phyloP scores from a whole-genome alignment of 2,113 vertebrate genomes.

The Panurus biarmicus region DNA sequence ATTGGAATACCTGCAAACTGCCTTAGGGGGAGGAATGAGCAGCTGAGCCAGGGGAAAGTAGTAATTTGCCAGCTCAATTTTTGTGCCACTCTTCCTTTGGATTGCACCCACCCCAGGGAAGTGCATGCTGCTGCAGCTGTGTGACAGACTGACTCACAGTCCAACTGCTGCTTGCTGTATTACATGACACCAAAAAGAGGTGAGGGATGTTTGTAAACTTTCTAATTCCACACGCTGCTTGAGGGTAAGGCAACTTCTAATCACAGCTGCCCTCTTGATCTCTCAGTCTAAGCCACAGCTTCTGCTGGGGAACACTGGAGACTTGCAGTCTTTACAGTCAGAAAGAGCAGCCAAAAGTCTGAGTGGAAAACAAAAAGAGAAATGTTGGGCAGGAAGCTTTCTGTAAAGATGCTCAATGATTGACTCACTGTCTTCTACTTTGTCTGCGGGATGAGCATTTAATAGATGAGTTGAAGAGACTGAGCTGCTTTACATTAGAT shows the following conservation, averaged over 20 bases:
- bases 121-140: background rate
- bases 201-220: background rate
- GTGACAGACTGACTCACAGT: background rate
- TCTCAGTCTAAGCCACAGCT: constrained; percentile 12
- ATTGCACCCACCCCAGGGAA: background rate
- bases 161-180: background rate
- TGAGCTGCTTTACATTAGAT: background rate
- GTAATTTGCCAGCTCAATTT: background rate
- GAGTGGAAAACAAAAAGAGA: background rate
- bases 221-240: background rate
- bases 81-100: background rate
- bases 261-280: background rate
- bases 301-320: background rate
- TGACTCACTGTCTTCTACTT: background rate
- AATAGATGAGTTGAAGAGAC: background rate
- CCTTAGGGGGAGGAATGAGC: background rate
- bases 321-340: background rate
- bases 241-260: background rate
- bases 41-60: background rate
- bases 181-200: background rate
- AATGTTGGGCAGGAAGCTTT: background rate
- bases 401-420: background rate
- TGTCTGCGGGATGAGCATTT: background rate
- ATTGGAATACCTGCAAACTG: background rate
- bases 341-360: constrained; percentile 7